Conservation (phyloP, 2,113 vertebrate species). For the Scomber japonicus region DNA sequence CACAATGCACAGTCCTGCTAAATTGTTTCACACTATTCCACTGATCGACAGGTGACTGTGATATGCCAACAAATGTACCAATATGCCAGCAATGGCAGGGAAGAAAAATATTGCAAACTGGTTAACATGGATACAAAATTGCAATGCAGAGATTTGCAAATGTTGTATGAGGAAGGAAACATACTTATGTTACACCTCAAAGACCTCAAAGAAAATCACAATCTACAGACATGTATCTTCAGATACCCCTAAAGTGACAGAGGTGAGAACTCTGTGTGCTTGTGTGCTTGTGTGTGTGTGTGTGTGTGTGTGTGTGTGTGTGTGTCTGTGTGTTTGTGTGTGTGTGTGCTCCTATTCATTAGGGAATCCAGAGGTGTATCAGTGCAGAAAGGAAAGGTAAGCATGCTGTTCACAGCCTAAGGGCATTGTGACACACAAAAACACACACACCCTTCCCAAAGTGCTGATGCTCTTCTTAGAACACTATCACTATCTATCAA, state of each 20-base stretch:
- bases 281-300: background rate
- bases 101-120: too few species aligned
- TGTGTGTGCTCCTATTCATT: conserved; percentile 29
- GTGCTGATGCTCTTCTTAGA: conserved; percentile 5
- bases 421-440: conserved; percentile 33
- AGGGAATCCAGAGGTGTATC: conserved; percentile 55
- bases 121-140: background rate
- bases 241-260: background rate
- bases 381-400: conserved; percentile 50
- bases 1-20: background rate
- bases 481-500: conserved; percentile 12
- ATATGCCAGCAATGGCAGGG: background rate
- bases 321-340: conserved; percentile 3
- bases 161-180: background rate
- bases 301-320: background rate
- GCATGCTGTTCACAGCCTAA: conserved; percentile 46
- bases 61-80: background rate
- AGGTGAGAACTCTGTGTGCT: background rate
- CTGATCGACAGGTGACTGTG: conserved; percentile 11
- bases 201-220: background rate
- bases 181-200: conserved; percentile 1
- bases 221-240: background rate
- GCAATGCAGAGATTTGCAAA: conserved; percentile 6
- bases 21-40: conserved; percentile 12
- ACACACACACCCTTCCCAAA: background rate